These are phyloP conservation scores for Ophioninae sp. DNA, from an alignment of 2,888 invertebrate species.

Conservation along the genomic window DNA sequence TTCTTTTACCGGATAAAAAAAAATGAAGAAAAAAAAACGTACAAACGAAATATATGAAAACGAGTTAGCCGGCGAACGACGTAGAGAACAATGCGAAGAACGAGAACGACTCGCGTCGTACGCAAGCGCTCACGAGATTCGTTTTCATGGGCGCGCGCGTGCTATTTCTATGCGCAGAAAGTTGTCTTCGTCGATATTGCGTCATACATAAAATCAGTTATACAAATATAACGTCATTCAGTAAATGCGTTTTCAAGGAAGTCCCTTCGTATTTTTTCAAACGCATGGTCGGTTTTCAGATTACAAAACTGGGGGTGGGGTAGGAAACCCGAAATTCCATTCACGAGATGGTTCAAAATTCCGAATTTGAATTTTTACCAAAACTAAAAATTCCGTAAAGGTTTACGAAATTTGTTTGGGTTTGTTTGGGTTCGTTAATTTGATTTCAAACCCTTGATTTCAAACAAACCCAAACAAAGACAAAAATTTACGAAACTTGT, in stretches of 20 bases:
- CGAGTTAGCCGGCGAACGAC: neutral
- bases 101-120: conserved; percentile 9
- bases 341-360: too few relatives aligned
- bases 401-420: too few relatives aligned
- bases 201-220: conserved; percentile 48
- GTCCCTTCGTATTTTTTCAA: neutral
- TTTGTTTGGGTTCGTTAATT: too few relatives aligned
- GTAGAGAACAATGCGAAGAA: neutral
- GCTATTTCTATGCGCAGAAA: conserved; percentile 52
- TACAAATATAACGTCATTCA: neutral
- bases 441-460: too few relatives aligned
- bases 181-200: conserved; percentile 51
- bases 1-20: neutral
- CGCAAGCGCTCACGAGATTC: conserved; percentile 17
- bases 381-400: too few relatives aligned
- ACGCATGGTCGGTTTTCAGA: neutral
- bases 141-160: conserved; percentile 38
- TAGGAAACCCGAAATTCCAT: too few relatives aligned
- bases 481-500: too few relatives aligned
- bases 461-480: too few relatives aligned
- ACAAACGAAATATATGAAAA: neutral
- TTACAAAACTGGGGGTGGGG: neutral
- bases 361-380: too few relatives aligned
- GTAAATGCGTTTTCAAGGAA: neutral
- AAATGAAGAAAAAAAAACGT: neutral